Conservation (phyloP, 2,888 invertebrate species). For the Eupsilia transversa region DNA sequence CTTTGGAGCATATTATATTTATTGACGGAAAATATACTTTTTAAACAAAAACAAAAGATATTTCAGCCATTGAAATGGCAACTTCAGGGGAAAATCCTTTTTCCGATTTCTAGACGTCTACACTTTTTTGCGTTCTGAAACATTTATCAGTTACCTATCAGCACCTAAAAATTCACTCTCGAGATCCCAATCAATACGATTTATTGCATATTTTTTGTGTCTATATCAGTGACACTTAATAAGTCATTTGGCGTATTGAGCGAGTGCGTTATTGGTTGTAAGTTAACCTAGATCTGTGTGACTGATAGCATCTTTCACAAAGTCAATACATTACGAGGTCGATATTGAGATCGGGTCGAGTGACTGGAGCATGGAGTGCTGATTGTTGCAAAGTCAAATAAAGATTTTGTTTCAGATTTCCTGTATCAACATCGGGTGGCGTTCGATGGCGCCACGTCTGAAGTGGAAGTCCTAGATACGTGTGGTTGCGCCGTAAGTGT, state of each 20-base stretch:
- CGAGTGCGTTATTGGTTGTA: conserved; percentile 72
- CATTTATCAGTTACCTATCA: conserved; percentile 48
- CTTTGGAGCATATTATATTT: conserved; percentile 71
- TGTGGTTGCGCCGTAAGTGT: conserved; percentile 94
- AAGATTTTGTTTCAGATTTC: conserved; percentile 91
- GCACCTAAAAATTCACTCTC: conserved; percentile 52
- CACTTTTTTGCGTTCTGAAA: not conserved
- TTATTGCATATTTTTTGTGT: conserved; percentile 55
- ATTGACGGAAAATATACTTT: conserved; percentile 25
- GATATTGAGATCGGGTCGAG: conserved; percentile 63
- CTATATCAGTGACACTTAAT: conserved; percentile 66
- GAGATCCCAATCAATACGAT: conserved; percentile 57
- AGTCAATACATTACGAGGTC: conserved; percentile 70
- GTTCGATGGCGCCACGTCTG: conserved; percentile 94
- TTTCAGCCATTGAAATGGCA: conserved; percentile 1
- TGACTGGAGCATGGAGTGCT: conserved; percentile 55
- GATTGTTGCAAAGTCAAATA: conserved; percentile 62
- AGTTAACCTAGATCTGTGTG: conserved; percentile 80
- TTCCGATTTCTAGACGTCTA: not conserved
- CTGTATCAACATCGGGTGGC: conserved; percentile 94
- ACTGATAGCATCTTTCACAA: conserved; percentile 78
- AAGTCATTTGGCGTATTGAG: conserved; percentile 73
- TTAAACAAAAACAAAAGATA: conserved; percentile 5
- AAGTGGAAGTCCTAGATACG: conserved; percentile 94
- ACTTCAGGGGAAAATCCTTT: not conserved